Evolutionary conservation across 2,888 invertebrate species (phyloP).

Genomic region (Suillia variegata): DNA sequence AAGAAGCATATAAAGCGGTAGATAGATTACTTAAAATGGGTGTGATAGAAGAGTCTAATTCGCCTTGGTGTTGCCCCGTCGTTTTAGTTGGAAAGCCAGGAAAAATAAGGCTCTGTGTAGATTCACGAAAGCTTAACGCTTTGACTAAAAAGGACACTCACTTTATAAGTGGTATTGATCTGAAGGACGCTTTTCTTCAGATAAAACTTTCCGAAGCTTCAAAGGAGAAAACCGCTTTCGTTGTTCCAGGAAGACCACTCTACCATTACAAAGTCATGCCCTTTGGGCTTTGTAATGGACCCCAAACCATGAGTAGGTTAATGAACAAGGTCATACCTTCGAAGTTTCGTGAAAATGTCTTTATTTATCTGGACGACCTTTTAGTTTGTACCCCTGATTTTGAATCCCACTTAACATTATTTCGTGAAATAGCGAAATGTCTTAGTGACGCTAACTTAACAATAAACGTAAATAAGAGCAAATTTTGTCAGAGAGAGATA

Average conservation of each 20-base stretch:
- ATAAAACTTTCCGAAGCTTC: not conserved
- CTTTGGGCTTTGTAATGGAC: conserved; percentile 20
- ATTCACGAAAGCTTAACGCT: conserved; percentile 4
- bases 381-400: not conserved
- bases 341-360: not conserved
- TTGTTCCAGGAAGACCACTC: conserved; percentile 29
- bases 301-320: conserved; percentile 20
- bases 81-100: too few species aligned
- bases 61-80: not conserved
- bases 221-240: conserved; percentile 30
- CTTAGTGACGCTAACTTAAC: not conserved
- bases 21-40: too few species aligned
- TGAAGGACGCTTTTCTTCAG: not conserved
- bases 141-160: not conserved
- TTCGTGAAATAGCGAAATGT: not conserved
- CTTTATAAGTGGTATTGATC: not conserved
- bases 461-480: not conserved
- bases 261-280: conserved; percentile 25
- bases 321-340: conserved; percentile 5
- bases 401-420: not conserved
- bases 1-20: not conserved
- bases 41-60: not conserved
- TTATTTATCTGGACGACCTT: conserved; percentile 11
- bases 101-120: not conserved
- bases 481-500: conserved; percentile 3